Percentiles rank a stretch among this genome's conserved stretches.
These are phyloP conservation scores for Pharmacophagus antenor DNA, from an alignment of 2,888 invertebrate species.

Conservation along the genomic window DNA sequence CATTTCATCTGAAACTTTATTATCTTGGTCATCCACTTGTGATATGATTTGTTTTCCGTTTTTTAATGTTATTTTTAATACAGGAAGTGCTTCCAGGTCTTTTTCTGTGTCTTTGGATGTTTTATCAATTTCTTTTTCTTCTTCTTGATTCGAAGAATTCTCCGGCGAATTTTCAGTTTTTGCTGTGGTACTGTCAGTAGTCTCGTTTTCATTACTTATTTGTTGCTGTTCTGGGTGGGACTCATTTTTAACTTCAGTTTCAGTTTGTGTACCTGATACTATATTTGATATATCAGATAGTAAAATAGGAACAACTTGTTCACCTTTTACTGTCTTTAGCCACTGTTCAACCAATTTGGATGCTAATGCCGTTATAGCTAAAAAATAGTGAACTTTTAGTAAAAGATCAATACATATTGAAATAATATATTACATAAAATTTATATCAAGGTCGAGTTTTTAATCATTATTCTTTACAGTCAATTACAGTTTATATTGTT, in stretches of 20 bases:
- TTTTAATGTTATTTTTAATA: slow-evolving; percentile 84
- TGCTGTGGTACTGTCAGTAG: slow-evolving; percentile 31
- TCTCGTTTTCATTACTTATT: slow-evolving; percentile 34
- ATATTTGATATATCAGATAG: slow-evolving; percentile 64
- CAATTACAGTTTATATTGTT: no score
- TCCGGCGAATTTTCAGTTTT: slow-evolving; percentile 33
- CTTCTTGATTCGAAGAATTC: no score
- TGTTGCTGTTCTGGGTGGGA: slow-evolving; percentile 26
- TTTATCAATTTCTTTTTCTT: slow-evolving; percentile 29
- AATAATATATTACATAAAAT: no score
- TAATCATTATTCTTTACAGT: no score
- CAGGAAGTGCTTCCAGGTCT: slow-evolving; percentile 61
- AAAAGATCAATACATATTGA: slow-evolving; percentile 22
- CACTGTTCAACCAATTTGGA: slow-evolving; percentile 92
- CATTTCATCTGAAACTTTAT: slow-evolving; percentile 52
- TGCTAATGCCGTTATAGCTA: slow-evolving; percentile 89
- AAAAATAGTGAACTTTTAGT: slow-evolving; percentile 48
- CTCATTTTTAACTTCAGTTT: slow-evolving; percentile 40
- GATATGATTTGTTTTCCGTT: slow-evolving; percentile 87
- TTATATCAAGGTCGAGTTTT: no score
- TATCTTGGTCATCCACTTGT: slow-evolving; percentile 73
- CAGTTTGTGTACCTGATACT: slow-evolving; percentile 52
- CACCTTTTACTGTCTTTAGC: slow-evolving; percentile 93
- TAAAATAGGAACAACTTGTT: slow-evolving; percentile 75
- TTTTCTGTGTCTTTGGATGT: slow-evolving; percentile 47